phyloP scores from a whole-genome alignment of 2,888 invertebrate genomes.

The Hyles lineata region DNA sequence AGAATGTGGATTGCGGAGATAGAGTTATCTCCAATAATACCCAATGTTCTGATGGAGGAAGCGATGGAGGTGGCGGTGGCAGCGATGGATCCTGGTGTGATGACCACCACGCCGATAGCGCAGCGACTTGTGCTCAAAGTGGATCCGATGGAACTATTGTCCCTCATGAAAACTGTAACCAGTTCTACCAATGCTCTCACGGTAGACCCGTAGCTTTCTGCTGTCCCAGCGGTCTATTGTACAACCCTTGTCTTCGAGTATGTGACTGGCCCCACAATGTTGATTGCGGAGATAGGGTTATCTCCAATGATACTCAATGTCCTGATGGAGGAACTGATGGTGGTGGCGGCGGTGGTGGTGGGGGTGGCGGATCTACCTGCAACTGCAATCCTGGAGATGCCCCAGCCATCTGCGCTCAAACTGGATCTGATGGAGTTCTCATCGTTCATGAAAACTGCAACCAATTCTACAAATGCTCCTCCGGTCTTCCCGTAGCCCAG shows the following conservation, averaged over 20 bases:
- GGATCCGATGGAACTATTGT: slow-evolving; percentile 49
- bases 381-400: slow-evolving; percentile 37
- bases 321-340: not conserved
- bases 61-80: slow-evolving; percentile 19
- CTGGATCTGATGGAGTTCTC: slow-evolving; percentile 44
- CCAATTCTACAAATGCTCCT: slow-evolving; percentile 47
- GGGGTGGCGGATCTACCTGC: slow-evolving; percentile 29
- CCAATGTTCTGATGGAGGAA: too few species aligned
- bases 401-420: slow-evolving; percentile 40
- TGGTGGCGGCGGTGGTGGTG: slow-evolving; percentile 27
- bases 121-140: slow-evolving; percentile 43
- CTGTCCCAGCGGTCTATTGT: slow-evolving; percentile 45
- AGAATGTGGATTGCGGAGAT: slow-evolving; percentile 49
- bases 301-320: slow-evolving; percentile 34
- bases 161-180: slow-evolving; percentile 54
- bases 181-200: slow-evolving; percentile 52
- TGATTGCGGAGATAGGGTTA: slow-evolving; percentile 46
- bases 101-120: slow-evolving; percentile 49
- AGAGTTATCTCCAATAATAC: slow-evolving; percentile 37
- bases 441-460: slow-evolving; percentile 56
- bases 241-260: slow-evolving; percentile 44
- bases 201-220: slow-evolving; percentile 42
- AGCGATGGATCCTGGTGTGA: slow-evolving; percentile 35
- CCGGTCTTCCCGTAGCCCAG: slow-evolving; percentile 43
- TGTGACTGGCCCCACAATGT: slow-evolving; percentile 55